Evolutionary conservation across 1,140 invertebrate genomes (phyloP).

Genomic region (Oryctes rhinoceros): DNA sequence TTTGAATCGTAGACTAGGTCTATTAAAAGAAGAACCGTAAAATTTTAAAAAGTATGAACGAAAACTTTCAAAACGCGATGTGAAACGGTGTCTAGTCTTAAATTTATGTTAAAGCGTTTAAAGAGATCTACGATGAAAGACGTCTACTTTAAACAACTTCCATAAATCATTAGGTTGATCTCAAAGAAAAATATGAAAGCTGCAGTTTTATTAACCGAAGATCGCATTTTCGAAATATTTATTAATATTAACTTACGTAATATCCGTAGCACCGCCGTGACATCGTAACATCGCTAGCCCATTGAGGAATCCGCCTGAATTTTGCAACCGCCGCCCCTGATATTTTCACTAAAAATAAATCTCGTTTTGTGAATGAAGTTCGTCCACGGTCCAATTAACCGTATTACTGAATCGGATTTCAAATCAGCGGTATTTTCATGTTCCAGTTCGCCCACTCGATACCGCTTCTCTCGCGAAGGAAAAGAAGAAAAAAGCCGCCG

Average conservation of each 20-base stretch:
- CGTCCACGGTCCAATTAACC: slow-evolving; percentile 23
- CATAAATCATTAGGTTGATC: background rate
- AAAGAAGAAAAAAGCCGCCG: background rate
- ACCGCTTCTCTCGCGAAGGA: background rate
- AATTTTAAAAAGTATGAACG: background rate
- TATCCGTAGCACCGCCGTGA: background rate
- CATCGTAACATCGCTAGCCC: background rate
- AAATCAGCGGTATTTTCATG: background rate
- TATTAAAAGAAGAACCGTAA: slow-evolving; percentile 1
- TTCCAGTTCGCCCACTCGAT: slow-evolving; percentile 13
- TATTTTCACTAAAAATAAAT: slow-evolving; percentile 22
- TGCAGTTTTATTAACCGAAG: background rate
- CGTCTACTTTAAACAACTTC: background rate
- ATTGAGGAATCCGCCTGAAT: slow-evolving; percentile 10
- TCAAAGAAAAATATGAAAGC: background rate
- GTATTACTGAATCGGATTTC: slow-evolving; percentile 24
- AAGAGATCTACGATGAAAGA: slow-evolving; percentile 3
- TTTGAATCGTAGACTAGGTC: too few relatives aligned
- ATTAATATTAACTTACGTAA: slow-evolving; percentile 26
- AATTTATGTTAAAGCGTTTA: slow-evolving; percentile 1
- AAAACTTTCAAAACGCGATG: background rate
- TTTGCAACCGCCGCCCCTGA: slow-evolving; percentile 9
- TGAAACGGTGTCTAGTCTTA: background rate
- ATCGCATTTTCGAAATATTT: background rate
- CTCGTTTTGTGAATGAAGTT: slow-evolving; percentile 22